Conservation (phyloP, 2,888 invertebrate genomes). For the Pocota personata region DNA sequence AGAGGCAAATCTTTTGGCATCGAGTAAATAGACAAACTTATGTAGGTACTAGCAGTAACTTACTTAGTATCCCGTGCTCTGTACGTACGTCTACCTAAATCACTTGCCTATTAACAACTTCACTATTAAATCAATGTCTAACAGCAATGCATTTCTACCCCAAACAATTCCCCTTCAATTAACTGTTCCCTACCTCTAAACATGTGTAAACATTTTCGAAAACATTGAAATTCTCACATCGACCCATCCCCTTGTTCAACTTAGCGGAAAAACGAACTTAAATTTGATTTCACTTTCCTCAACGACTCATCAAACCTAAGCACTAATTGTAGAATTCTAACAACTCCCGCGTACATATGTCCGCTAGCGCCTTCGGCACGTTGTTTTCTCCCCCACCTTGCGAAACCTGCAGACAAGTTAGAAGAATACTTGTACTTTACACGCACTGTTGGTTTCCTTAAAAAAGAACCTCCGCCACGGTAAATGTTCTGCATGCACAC, state of each 20-base stretch:
- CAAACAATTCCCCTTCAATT: background rate
- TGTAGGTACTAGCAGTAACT: no score
- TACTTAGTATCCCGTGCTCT: no score
- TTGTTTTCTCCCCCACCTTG: constrained; percentile 37
- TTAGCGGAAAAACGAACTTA: constrained; percentile 63
- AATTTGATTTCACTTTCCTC: constrained; percentile 63
- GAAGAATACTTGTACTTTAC: constrained; percentile 24
- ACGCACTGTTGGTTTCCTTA: constrained; percentile 60
- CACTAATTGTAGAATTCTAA: constrained; percentile 51
- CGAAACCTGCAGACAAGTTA: constrained; percentile 35
- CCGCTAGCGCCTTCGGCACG: constrained; percentile 56
- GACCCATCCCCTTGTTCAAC: constrained; percentile 58
- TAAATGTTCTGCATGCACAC: constrained; percentile 37
- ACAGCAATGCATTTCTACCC: no score
- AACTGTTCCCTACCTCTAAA: constrained; percentile 11
- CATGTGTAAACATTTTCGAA: constrained; percentile 55
- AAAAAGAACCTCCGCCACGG: constrained; percentile 9
- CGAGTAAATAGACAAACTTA: no score
- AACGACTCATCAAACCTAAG: constrained; percentile 24
- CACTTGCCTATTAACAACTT: no score
- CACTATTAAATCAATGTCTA: no score
- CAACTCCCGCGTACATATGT: constrained; percentile 39
- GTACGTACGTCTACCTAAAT: no score
- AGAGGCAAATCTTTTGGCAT: no score
- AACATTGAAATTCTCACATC: constrained; percentile 62